Evolutionary conservation across 2,888 invertebrate genomes (phyloP).

Genomic region (Acleris laterana): DNA sequence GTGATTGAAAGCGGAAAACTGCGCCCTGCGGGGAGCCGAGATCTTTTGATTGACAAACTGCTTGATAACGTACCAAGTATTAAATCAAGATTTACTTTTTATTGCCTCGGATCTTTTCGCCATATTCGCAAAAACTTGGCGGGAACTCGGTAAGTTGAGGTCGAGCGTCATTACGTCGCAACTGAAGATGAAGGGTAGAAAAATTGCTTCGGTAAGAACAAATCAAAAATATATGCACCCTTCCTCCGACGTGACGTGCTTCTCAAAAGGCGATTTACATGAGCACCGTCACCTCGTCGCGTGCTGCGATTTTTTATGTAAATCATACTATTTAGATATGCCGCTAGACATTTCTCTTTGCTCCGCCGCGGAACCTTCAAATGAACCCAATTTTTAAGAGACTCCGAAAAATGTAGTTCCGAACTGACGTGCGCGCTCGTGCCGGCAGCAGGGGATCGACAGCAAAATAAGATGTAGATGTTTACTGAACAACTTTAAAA

Average conservation of each 20-base stretch:
- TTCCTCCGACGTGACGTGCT: conserved; percentile 77
- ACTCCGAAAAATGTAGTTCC: conserved; percentile 47
- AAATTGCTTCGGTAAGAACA: conserved; percentile 78
- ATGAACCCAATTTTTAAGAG: conserved; percentile 58
- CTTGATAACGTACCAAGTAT: conserved; percentile 23
- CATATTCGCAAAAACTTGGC: conserved; percentile 8
- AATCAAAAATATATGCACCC: conserved; percentile 85
- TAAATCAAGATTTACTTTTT: conserved; percentile 31
- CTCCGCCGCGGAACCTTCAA: conserved; percentile 55
- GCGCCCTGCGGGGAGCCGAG: conserved; percentile 49
- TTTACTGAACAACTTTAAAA: not conserved
- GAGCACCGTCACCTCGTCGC: conserved; percentile 72
- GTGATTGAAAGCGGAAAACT: conserved; percentile 52
- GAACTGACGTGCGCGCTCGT: conserved; percentile 25
- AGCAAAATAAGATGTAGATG: not conserved
- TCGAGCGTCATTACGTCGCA: conserved; percentile 45
- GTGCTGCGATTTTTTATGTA: conserved; percentile 82
- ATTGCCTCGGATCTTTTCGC: not conserved
- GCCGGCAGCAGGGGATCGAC: conserved; percentile 2
- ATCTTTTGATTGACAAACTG: conserved; percentile 40
- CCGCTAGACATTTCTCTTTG: conserved; percentile 69
- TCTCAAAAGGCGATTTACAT: conserved; percentile 74
- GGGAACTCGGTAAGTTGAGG: conserved; percentile 21
- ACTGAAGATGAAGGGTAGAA: conserved; percentile 62
- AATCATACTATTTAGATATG: conserved; percentile 81